These are phyloP conservation scores for Gasteruption jaculator DNA, from an alignment of 2,888 invertebrate genomes.

Conservation along the genomic window DNA sequence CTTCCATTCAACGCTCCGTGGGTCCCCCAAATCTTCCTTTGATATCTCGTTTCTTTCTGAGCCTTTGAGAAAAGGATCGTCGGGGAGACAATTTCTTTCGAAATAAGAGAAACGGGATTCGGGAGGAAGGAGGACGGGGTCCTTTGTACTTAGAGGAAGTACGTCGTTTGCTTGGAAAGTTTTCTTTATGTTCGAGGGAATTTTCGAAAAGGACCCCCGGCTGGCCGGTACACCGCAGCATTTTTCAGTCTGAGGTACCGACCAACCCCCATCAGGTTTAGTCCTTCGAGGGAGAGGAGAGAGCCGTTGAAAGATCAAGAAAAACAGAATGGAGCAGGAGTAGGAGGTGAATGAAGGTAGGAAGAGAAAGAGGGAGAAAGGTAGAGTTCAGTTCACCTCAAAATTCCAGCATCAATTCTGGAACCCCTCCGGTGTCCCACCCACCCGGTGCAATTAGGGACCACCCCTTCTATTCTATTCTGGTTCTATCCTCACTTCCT, in stretches of 20 bases:
- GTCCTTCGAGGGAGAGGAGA: slow-evolving; percentile 30
- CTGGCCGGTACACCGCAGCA: slow-evolving; percentile 42
- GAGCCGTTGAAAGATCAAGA: slow-evolving; percentile 18
- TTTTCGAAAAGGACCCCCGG: slow-evolving; percentile 40
- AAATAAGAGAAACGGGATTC: too few species aligned
- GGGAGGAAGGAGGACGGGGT: too few species aligned
- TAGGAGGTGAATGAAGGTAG: slow-evolving; percentile 8
- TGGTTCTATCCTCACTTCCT: slow-evolving; percentile 39
- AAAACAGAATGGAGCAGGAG: slow-evolving; percentile 3
- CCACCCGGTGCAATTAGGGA: slow-evolving; percentile 47
- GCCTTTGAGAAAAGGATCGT: too few species aligned
- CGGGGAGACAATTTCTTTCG: too few species aligned
- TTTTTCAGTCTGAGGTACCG: slow-evolving; percentile 46
- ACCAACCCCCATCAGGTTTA: slow-evolving; percentile 32
- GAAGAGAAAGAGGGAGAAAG: slow-evolving; percentile 24
- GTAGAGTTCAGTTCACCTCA: slow-evolving; percentile 44
- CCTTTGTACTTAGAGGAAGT: too few species aligned
- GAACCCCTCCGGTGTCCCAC: slow-evolving; percentile 41
- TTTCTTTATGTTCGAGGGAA: slow-evolving; percentile 36
- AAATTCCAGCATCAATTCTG: slow-evolving; percentile 49
- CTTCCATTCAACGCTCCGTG: too few species aligned
- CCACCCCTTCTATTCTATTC: slow-evolving; percentile 44
- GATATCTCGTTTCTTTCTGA: too few species aligned
- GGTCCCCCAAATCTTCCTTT: too few species aligned
- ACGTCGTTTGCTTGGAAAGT: slow-evolving; percentile 18